Evolutionary conservation across 2,113 vertebrate genomes (phyloP).

Genomic region (Lutjanus erythropterus): DNA sequence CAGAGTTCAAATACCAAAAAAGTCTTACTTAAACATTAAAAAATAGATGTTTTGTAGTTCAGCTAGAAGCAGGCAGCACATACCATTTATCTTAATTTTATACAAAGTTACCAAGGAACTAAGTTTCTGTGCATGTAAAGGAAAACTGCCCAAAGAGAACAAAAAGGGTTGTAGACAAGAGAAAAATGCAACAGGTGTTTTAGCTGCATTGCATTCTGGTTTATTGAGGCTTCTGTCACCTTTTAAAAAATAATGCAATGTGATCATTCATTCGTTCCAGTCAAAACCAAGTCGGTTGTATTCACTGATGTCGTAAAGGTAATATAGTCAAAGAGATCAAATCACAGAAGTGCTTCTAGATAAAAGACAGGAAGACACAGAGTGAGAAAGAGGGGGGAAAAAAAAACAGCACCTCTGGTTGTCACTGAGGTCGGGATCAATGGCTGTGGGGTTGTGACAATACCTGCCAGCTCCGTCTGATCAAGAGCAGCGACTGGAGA

Average conservation of each 20-base stretch:
- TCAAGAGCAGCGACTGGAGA: constrained; percentile 9
- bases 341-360: constrained; percentile 5
- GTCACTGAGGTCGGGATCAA: constrained; percentile 13
- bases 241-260: neutral
- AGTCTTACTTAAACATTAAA: too few species aligned
- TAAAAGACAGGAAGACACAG: neutral
- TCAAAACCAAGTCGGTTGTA: neutral
- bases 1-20: too few species aligned
- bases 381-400: neutral
- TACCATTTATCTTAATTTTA: neutral
- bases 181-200: neutral
- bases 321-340: constrained; percentile 5
- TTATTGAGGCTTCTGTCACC: neutral
- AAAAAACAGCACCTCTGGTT: neutral
- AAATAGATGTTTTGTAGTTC: too few species aligned
- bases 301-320: constrained; percentile 7
- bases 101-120: neutral
- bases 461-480: constrained; percentile 35
- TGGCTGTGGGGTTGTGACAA: constrained; percentile 20
- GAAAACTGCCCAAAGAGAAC: neutral
- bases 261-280: neutral
- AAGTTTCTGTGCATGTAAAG: neutral
- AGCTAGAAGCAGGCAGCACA: too few species aligned
- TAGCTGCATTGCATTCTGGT: neutral
- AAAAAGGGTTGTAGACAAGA: fast-evolving